Evolutionary conservation across 2,797 vertebrate genomes (phyloP).

Genomic region (Megalops cyprinoides): DNA sequence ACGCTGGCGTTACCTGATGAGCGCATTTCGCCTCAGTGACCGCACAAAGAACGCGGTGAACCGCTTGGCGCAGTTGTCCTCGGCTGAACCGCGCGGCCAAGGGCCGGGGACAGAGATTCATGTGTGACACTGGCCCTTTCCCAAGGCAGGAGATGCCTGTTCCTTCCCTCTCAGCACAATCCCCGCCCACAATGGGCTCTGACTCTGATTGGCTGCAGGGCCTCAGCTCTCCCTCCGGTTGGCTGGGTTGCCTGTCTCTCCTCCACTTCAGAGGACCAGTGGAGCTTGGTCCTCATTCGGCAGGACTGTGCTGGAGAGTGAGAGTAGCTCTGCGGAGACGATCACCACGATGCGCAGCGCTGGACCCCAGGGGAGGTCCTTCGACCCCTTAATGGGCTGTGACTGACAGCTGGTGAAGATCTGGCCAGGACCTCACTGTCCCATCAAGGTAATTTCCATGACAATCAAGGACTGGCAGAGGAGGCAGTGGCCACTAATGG

Average conservation of each 20-base stretch:
- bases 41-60: too few relatives aligned
- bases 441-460: conserved; percentile 50
- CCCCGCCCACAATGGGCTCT: background rate
- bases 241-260: background rate
- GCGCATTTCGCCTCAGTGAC: background rate
- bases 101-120: too few relatives aligned
- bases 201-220: background rate
- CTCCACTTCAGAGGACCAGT: too few relatives aligned
- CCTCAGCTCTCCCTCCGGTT: too few relatives aligned
- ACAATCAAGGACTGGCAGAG: conserved; percentile 40
- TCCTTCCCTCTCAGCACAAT: background rate
- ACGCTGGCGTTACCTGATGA: background rate
- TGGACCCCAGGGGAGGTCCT: conserved; percentile 28
- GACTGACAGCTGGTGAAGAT: conserved; percentile 31
- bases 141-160: background rate
- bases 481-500: conserved; percentile 33
- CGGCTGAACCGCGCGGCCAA: too few relatives aligned
- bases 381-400: conserved; percentile 39
- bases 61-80: too few relatives aligned
- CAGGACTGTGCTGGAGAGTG: background rate
- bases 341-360: background rate
- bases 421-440: conserved; percentile 31
- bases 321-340: too few relatives aligned
- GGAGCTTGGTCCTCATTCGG: too few relatives aligned
- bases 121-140: background rate